Evolutionary conservation across 2,888 invertebrate species (phyloP), one percentile per base, ranked within the genome.

Genomic region (Entomobrya proxima): DNA sequence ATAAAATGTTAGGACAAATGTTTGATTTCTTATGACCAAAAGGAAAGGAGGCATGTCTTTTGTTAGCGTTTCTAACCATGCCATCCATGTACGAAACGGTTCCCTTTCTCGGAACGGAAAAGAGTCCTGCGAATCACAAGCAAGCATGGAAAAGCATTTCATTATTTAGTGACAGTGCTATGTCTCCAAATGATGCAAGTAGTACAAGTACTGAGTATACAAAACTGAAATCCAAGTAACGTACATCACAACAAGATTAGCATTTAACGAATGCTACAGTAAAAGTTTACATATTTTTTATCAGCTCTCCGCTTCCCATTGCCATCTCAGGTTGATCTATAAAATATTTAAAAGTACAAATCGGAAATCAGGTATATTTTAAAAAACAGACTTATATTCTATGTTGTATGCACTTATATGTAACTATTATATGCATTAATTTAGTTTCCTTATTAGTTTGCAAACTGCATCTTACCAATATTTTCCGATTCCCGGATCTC

Each of bases 41-140:
- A 94, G 91, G 86, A 93, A 92, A 0, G 94, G 93, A 21, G 98
- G 98, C 93, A 98, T 94, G 91, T 95, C 95, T 90, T 94, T 94
- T 37, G 98, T 97, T 90, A 99, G 93, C 91, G 95, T 94, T 93
- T 98, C 98, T 91, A 99, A 92, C 98, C 98, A 99, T 13, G 97
- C 96, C 97, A 98, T 96, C 93, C 98, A 98, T 72, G 1, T 98
- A 96, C 1, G 98, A 96, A 79, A 98, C 96, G 0, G 96, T 95
- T 61, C 96, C 97, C 90, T 98, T 97, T 89, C 97, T 94, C 0
- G 98, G 98, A 95, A 98, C 97, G 35, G 98, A 98, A n/a, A 88
- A 98, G 93, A 6, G 98, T 98, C 94, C 95, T 96, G 91, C 24
- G 90, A 86, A 86, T 86, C 0, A 50, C 1, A 35, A 30, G 21